Base-by-base conservation (phyloP, 2,113 vertebrate genomes). In the Leptosomus discolor region DNA sequence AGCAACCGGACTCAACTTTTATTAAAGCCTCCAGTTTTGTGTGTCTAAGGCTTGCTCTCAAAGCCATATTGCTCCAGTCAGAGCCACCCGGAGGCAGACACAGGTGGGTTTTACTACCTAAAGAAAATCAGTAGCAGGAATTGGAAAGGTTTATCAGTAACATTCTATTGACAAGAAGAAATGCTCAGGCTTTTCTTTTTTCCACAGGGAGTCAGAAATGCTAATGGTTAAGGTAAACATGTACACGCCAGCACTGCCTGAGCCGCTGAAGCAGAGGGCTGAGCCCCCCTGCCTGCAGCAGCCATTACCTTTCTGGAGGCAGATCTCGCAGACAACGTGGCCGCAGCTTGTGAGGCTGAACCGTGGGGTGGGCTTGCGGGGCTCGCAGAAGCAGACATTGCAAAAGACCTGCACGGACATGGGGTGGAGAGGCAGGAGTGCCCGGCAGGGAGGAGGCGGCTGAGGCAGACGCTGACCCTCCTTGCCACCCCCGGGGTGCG, bases 321-420 rank as follows among this genome's bases (percentile, higher is more conserved):
- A 99, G 24, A 68, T 18, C 20, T 97, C 98, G 32, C 99, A 99
- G 85, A 99, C 76, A 65, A 99, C 88, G 82, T 99, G 99, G 11
- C 99, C 99, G 2, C 99, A 99, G 89, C 54, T 98, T 29, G 99
- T 99, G 45, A 99, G 93, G 43, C 97, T 97, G 85, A 99, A 98
- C 45, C 96, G 86, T 3, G 96, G 93, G 6, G 98, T 89, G 63
- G 96, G 58, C 23, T 81, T 81, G 53, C 22, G 46, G 8, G 98
- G 98, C 9, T 97, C 85, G 5, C 95, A 94, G 96, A 99, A 99
- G 95, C 99, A 99, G 30, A 90, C 95, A 12, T 99, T 99, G 94
- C 99, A 99, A 96, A 98, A 98, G 20, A 99, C 87, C 71, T 96
- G 97, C 68, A 63, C 24, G 11, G 98, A 92, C 99, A 99, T 99